These are phyloP conservation scores for Zelleria hepariella DNA, from an alignment of 2,888 invertebrate species.

Conservation along the genomic window DNA sequence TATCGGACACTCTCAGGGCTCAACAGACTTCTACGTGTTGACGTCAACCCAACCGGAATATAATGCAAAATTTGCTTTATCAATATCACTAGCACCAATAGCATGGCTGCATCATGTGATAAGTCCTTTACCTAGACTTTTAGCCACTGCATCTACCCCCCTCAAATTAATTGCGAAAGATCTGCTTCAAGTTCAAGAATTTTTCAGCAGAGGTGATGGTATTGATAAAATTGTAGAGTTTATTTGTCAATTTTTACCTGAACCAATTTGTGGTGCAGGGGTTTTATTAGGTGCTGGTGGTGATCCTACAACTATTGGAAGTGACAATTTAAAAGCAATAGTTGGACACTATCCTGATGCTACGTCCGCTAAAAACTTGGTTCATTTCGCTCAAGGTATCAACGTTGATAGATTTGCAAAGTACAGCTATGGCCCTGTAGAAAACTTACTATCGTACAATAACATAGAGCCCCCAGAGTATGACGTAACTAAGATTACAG, in stretches of 20 bases:
- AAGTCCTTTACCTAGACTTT: background rate
- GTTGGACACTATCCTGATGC: background rate
- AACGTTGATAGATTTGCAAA: background rate
- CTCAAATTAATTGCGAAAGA: background rate
- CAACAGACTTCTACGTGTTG: slow-evolving; percentile 53
- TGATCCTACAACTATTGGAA: too few species aligned
- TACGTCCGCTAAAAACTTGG: background rate
- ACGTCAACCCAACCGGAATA: too few species aligned
- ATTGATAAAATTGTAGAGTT: background rate
- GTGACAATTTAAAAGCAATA: background rate
- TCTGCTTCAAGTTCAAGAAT: background rate
- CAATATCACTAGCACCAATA: background rate
- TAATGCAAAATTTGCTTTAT: slow-evolving; percentile 10
- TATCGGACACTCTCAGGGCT: slow-evolving; percentile 79
- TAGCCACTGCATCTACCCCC: slow-evolving; percentile 14
- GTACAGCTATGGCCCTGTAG: background rate
- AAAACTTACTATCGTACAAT: background rate
- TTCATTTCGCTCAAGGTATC: background rate
- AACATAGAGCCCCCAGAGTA: background rate
- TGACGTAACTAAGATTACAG: background rate
- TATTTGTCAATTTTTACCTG: background rate
- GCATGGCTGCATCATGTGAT: background rate
- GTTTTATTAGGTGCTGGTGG: background rate
- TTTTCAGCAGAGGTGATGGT: background rate
- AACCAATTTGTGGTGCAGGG: background rate